Evolutionary conservation across 2,888 invertebrate genomes (phyloP), one percentile per base, ranked within the genome.

Genomic region (Drosophila phalerata): DNA sequence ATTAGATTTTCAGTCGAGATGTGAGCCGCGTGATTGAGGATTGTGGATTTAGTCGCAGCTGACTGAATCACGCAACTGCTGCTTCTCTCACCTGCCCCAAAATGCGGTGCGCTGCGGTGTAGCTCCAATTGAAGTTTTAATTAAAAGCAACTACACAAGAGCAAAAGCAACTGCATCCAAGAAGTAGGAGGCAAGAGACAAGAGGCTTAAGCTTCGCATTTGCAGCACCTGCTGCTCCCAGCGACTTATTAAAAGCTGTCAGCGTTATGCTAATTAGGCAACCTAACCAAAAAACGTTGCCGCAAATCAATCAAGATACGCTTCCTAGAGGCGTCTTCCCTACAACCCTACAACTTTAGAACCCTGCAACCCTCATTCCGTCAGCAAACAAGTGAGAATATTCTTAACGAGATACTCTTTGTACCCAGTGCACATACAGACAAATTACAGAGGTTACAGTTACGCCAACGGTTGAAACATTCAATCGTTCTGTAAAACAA

Each of bases 71-170:
- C 73, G 67, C 67, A 64, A 34, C 51, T 40, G 53, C 10, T 25
- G 22, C 15, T 1, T 38, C 40, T 19, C 15, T 37, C 53, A 52
- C 56, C 45, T 38, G 60, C 47, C 19, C 17, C 38, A 15, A 49
- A 32, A 38, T 37, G 43, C 37, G 30, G 28, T 28, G 1, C 28
- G 28, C 1, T 28, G 28, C 8, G 28, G 28, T 28, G 28, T 5
- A 5, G 5, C 55, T 63, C 51, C 65, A 77, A 90, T 85, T 90
- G 84, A 88, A 88, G 85, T 90, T 90, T 90, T 90, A 90, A 90
- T 90, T 90, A 90, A 89, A 89, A 84, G 79, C 86, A 83, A 78
- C 79, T 79, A 75, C 70, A 73, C 60, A 37, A 30, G 45, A 37
- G 43, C 43, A 1, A 43, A 45, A 37, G 32, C 42, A 57, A 71